Percentiles rank a stretch among this genome's conserved stretches.
Conservation (phyloP, 2,113 vertebrate genomes). For the Corythoichthys intestinalis region DNA sequence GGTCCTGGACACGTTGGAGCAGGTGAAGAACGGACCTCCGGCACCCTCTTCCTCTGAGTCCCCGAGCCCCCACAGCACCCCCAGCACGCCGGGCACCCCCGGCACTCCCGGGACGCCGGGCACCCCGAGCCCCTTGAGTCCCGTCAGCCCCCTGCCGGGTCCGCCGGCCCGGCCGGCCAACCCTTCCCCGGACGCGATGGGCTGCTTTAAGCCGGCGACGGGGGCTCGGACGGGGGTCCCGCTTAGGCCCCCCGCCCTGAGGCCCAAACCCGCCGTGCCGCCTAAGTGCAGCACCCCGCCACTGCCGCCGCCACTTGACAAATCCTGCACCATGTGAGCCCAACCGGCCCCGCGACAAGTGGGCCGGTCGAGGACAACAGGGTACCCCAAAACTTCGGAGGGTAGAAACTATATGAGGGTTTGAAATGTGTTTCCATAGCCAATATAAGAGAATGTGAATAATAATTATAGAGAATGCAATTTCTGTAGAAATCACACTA, state of each 20-base stretch:
- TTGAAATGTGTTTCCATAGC: constrained; percentile 63
- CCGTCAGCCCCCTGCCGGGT: constrained; percentile 67
- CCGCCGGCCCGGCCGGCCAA: constrained; percentile 60
- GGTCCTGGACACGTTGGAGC: constrained; percentile 96
- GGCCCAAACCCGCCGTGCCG: constrained; percentile 91
- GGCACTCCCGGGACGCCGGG: constrained; percentile 62
- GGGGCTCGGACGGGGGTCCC: constrained; percentile 87
- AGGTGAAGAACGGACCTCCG: constrained; percentile 83
- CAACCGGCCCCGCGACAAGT: constrained; percentile 55
- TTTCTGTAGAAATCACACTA: not conserved
- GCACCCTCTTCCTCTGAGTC: constrained; percentile 87
- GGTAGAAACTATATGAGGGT: constrained; percentile 57
- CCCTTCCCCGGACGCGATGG: constrained; percentile 84
- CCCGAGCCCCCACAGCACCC: constrained; percentile 82
- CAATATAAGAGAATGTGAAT: constrained; percentile 64
- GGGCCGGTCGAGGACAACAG: constrained; percentile 70
- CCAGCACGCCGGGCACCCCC: constrained; percentile 65
- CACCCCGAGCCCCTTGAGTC: constrained; percentile 77
- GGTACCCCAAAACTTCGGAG: constrained; percentile 65
- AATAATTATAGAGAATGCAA: constrained; percentile 16
- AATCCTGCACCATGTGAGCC: constrained; percentile 96
- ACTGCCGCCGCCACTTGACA: constrained; percentile 85
- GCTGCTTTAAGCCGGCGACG: constrained; percentile 85
- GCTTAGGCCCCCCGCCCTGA: constrained; percentile 88
- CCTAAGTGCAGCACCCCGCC: constrained; percentile 92